Base-by-base conservation (phyloP, 2,888 invertebrate genomes). In the Euzophera pinguis region DNA sequence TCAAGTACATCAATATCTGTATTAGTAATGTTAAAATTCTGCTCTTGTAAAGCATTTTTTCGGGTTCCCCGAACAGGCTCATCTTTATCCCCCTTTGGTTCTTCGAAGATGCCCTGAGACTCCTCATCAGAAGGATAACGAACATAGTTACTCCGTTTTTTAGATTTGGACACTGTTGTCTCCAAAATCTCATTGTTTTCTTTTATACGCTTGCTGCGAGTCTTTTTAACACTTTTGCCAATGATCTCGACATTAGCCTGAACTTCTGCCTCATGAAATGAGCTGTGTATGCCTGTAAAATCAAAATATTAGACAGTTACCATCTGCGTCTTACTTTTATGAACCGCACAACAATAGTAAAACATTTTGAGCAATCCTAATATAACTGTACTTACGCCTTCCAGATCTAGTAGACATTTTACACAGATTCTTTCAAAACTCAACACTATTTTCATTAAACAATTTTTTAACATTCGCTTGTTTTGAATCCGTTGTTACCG, bases 381-480 rank as follows among this genome's bases (percentile, higher is more conserved):
- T 22, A 13, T 17, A 0, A 22, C 32, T 47, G 29, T 54, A 80
- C 84, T 81, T 73, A 89, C 89, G 75, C 78, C 82, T 89, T 38
- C 87, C 84, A 52, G 88, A 87, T 69, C 88, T 78, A 3, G 88
- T 89, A 56, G 86, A 80, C 88, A 89, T 88, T 57, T 62, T 73
- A 49, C 54, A 22, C 12, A 8, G 13, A 37, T 39, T 49, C 41
- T 53, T 52, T 47, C 27, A 9, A 35, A 16, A 50, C 37, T 43
- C 45, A 51, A 37, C 13, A 42, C 29, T 45, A 37, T 10, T 50
- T 27, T 13, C 29, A 7, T 17, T 41, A 14, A 34, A 29, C 27
- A 27, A 34, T 45, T 32, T 10, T 27, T 14, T 51, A 37, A 35
- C 34, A 45, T 54, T 55, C 57, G 29, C 58, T 59, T 65, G 61